These are phyloP conservation scores for Peromyscus polionotus DNA, from an alignment of 2,113 vertebrate species.

Conservation along the genomic window DNA sequence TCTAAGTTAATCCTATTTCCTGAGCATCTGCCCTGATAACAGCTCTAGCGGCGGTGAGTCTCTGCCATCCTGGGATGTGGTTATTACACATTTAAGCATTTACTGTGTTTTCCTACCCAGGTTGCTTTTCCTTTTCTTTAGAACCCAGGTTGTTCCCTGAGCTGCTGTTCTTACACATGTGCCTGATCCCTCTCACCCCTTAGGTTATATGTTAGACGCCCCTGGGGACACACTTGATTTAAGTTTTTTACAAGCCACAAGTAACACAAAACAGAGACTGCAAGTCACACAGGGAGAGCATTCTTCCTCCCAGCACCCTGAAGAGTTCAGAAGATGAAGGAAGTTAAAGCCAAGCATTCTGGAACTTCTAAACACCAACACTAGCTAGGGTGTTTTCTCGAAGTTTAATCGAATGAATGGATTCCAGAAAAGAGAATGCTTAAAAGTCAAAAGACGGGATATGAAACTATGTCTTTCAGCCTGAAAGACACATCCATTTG, in stretches of 20 bases:
- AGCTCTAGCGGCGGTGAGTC: accelerated
- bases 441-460: background rate
- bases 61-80: accelerated
- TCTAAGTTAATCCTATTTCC: background rate
- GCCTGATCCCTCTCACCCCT: too few relatives aligned
- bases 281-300: accelerated
- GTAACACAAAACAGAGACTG: background rate
- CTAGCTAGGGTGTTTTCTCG: background rate
- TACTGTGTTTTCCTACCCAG: accelerated
- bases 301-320: background rate
- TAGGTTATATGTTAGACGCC: background rate
- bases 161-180: background rate
- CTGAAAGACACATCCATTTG: accelerated
- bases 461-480: background rate
- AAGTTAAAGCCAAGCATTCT: accelerated
- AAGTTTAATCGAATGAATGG: background rate
- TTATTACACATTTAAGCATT: background rate
- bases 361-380: accelerated
- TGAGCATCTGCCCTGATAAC: accelerated
- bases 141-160: background rate
- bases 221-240: background rate
- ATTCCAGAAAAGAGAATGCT: background rate
- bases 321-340: background rate
- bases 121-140: background rate
- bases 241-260: background rate